A percentile compares a stretch with the other conserved stretches of the same genome.
Conservation (phyloP, 1,140 invertebrate species). For the Magallana gigas region DNA sequence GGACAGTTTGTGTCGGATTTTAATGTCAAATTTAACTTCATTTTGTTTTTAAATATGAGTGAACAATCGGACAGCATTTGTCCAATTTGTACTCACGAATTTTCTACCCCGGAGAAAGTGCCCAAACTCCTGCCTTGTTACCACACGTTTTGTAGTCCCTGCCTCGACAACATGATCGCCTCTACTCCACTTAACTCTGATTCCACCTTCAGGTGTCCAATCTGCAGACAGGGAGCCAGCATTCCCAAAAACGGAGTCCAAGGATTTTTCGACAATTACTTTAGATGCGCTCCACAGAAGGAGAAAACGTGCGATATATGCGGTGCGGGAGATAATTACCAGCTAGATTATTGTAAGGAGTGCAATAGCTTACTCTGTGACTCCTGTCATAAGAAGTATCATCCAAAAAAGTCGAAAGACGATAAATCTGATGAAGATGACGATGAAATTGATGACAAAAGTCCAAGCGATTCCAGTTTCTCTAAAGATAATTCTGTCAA, state of each 20-base stretch:
- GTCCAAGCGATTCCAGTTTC: neutral
- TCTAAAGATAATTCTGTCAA: neutral
- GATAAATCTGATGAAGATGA: neutral
- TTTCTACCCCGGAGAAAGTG: conserved; percentile 2
- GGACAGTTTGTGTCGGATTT: neutral
- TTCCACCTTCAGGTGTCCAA: neutral
- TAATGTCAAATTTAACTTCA: too few relatives aligned
- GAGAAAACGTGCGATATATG: neutral
- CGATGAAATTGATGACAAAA: too few relatives aligned
- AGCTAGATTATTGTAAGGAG: neutral
- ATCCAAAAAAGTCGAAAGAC: neutral
- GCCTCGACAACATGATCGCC: conserved; percentile 8
- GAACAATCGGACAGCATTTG: neutral
- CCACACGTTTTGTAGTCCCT: conserved; percentile 3
- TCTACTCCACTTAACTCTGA: neutral
- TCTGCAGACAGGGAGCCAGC: neutral
- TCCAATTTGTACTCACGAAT: neutral
- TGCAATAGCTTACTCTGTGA: neutral
- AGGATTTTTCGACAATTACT: neutral
- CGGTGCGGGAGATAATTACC: neutral
- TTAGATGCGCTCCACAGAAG: conserved; percentile 1
- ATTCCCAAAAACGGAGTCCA: neutral
- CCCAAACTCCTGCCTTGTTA: neutral
- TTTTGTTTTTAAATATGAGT: too few relatives aligned
- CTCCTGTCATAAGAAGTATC: neutral